These are phyloP conservation scores for Hypselothyrea guttata DNA, from an alignment of 2,888 invertebrate species.

Conservation along the genomic window DNA sequence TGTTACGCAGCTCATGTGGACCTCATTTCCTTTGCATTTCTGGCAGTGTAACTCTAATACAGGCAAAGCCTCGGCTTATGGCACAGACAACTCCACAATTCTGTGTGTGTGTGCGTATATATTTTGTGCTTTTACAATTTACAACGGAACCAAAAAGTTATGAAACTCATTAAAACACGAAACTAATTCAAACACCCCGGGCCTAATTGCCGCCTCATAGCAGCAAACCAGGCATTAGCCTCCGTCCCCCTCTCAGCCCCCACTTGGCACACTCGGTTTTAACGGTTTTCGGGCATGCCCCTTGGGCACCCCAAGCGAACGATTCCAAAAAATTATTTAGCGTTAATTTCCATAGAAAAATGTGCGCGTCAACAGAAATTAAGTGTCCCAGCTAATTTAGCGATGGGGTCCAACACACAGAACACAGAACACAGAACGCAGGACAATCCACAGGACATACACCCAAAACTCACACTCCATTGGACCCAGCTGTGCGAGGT, in stretches of 20 bases:
- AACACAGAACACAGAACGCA: conserved; percentile 28
- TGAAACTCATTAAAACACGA: conserved; percentile 75
- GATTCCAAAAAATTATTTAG: conserved; percentile 74
- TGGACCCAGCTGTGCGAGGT: not conserved
- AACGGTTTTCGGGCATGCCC: conserved; percentile 12
- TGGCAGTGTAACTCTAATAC: not conserved
- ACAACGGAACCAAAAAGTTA: conserved; percentile 77
- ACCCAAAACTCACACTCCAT: not conserved
- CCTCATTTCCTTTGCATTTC: not conserved
- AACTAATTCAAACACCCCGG: conserved; percentile 75
- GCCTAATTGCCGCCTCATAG: conserved; percentile 72
- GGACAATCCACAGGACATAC: conserved; percentile 8
- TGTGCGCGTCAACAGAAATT: conserved; percentile 76
- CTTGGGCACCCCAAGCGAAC: conserved; percentile 50
- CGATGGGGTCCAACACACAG: conserved; percentile 50
- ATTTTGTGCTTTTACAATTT: conserved; percentile 57
- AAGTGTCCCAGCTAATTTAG: conserved; percentile 77
- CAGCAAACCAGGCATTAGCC: conserved; percentile 38
- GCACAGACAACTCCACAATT: conserved; percentile 26
- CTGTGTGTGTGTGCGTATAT: conserved; percentile 27
- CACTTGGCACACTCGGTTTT: not conserved
- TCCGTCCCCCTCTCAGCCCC: conserved; percentile 10
- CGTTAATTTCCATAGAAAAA: conserved; percentile 77
- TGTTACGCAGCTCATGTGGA: not conserved
- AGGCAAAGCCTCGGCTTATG: too few relatives aligned